Percentiles rank a stretch among this genome's conserved stretches.
These are phyloP conservation scores for Megamerina dolium DNA, from an alignment of 2,888 invertebrate species.

Conservation along the genomic window DNA sequence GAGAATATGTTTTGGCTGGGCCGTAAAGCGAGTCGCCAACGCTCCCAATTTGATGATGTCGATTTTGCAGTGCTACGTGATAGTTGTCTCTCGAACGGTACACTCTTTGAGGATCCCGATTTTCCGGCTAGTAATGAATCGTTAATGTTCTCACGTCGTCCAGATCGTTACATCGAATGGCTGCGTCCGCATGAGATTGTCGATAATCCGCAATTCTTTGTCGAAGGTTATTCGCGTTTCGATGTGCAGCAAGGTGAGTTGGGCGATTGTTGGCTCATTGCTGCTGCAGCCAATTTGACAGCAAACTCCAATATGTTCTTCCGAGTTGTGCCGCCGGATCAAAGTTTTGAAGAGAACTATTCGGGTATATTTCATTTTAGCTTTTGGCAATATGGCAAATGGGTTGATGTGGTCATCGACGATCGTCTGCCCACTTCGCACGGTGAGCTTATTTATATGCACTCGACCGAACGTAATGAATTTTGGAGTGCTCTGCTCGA, in stretches of 20 bases:
- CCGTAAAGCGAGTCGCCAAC: conserved; percentile 63
- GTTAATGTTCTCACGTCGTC: conserved; percentile 76
- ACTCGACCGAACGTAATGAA: conserved; percentile 81
- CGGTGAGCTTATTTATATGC: conserved; percentile 79
- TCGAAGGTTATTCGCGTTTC: conserved; percentile 92
- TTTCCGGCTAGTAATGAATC: conserved; percentile 78
- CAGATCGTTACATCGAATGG: conserved; percentile 86
- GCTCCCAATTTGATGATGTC: conserved; percentile 50
- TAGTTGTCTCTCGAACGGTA: conserved; percentile 64
- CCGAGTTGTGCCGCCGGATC: conserved; percentile 94
- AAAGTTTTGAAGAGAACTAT: conserved; percentile 88
- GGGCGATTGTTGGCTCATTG: conserved; percentile 95
- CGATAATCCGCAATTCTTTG: conserved; percentile 82
- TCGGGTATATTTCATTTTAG: conserved; percentile 93
- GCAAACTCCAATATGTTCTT: conserved; percentile 79
- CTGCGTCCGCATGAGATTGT: conserved; percentile 83
- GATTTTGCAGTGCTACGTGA: conserved; percentile 63
- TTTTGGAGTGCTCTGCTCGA: conserved; percentile 95
- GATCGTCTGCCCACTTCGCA: conserved; percentile 83
- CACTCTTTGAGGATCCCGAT: conserved; percentile 84
- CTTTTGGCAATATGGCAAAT: conserved; percentile 92
- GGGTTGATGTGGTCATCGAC: conserved; percentile 91
- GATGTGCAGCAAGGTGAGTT: conserved; percentile 97
- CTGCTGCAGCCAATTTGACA: conserved; percentile 91
- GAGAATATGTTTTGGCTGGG: conserved; percentile 58